phyloP scores from a whole-genome alignment of 2,113 vertebrate genomes.

The Chaetodon auriga region DNA sequence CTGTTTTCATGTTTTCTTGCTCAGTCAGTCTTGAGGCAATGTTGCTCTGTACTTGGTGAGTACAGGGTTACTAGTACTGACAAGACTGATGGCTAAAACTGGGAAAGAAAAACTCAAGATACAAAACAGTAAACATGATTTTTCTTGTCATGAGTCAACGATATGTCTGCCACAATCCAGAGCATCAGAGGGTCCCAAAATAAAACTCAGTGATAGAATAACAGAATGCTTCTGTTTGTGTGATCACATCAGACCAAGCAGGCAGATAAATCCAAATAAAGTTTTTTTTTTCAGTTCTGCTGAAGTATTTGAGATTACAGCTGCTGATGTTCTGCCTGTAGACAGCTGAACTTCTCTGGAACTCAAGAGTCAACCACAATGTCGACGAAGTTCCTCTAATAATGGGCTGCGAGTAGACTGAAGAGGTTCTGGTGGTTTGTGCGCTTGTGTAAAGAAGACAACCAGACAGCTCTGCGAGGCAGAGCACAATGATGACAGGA shows the following conservation, averaged over 20 bases:
- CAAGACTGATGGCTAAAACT: background rate
- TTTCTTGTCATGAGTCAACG: no score
- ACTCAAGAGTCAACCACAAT: slow-evolving; percentile 9
- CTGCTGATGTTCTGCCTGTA: background rate
- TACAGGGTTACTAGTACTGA: background rate
- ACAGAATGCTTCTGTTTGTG: background rate
- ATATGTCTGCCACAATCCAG: no score
- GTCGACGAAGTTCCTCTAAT: slow-evolving; percentile 17
- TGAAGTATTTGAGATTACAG: background rate
- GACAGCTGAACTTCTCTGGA: slow-evolving; percentile 16
- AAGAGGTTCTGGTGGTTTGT: slow-evolving; percentile 16
- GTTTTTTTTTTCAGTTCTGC: background rate
- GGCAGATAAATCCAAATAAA: background rate
- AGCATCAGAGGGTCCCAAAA: no score
- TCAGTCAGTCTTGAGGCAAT: background rate
- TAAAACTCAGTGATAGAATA: background rate
- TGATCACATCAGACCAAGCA: background rate
- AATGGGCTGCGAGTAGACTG: background rate
- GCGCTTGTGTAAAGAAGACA: slow-evolving; percentile 14
- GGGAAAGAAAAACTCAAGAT: background rate
- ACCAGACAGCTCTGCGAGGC: slow-evolving; percentile 1
- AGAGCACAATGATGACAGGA: slow-evolving; percentile 16
- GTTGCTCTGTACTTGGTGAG: background rate
- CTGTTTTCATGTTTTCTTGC: background rate
- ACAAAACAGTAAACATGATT: background rate